phyloP scores from a whole-genome alignment of 1,140 invertebrate genomes.

The Myzus persicae region DNA sequence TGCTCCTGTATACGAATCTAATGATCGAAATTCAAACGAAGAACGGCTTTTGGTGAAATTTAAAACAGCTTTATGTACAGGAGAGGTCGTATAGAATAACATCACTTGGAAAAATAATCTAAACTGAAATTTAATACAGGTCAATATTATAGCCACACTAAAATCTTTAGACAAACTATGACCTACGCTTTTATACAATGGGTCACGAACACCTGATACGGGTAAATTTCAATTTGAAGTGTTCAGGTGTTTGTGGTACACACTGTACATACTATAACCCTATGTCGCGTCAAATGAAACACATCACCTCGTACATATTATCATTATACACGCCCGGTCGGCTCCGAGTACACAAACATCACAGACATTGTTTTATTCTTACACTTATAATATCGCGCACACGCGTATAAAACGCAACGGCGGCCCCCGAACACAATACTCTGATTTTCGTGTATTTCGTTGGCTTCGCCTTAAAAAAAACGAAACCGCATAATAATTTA shows the following conservation, averaged over 20 bases:
- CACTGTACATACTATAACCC: background rate
- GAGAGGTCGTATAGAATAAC: background rate
- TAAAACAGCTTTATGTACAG: background rate
- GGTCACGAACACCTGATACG: background rate
- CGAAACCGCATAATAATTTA: background rate
- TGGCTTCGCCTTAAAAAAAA: conserved; percentile 13
- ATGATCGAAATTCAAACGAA: background rate
- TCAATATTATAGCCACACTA: background rate
- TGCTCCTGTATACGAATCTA: background rate
- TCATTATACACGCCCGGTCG: background rate
- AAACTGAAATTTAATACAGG: background rate
- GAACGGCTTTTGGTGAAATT: background rate
- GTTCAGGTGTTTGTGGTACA: background rate
- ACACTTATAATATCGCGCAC: background rate
- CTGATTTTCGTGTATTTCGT: background rate
- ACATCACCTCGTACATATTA: background rate
- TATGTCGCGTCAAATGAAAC: background rate
- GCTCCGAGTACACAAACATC: background rate
- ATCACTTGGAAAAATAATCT: background rate
- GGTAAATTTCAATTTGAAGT: background rate
- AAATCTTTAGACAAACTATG: background rate
- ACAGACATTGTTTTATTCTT: background rate
- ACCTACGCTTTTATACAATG: background rate
- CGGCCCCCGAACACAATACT: background rate
- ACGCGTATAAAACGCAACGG: no score